Conservation (phyloP, 2,113 vertebrate genomes). For the Mesocricetus auratus region DNA sequence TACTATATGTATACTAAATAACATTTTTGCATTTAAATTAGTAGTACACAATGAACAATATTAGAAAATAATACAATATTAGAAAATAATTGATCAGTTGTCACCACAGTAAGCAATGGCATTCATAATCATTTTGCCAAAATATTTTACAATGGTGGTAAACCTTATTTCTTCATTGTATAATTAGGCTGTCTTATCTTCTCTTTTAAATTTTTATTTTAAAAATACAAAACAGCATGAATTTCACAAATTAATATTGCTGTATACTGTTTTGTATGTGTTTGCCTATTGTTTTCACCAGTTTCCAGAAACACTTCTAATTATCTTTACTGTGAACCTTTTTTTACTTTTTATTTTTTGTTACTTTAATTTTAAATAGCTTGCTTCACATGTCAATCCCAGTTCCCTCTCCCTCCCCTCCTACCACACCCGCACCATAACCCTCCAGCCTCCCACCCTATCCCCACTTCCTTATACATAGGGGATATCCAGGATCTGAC, state of each 20-base stretch:
- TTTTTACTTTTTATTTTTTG: too few species aligned
- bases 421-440: too few species aligned
- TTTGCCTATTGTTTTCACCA: neutral
- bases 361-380: too few species aligned
- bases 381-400: too few species aligned
- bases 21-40: neutral
- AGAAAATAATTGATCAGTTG: neutral
- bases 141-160: neutral
- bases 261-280: neutral
- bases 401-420: too few species aligned
- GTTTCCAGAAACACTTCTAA: neutral
- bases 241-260: neutral
- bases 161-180: neutral
- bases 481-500: too few species aligned
- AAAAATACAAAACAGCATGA: neutral
- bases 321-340: neutral
- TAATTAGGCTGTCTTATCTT: neutral
- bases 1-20: neutral
- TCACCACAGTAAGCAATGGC: neutral
- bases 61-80: neutral
- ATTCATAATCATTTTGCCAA: neutral
- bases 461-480: too few species aligned
- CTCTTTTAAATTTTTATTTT: neutral
- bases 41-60: slow-evolving; percentile 1
- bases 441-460: too few species aligned